Evolutionary conservation across 2,113 vertebrate species (phyloP), one percentile per base, ranked within the genome.

Genomic region (Antigone vipio): DNA sequence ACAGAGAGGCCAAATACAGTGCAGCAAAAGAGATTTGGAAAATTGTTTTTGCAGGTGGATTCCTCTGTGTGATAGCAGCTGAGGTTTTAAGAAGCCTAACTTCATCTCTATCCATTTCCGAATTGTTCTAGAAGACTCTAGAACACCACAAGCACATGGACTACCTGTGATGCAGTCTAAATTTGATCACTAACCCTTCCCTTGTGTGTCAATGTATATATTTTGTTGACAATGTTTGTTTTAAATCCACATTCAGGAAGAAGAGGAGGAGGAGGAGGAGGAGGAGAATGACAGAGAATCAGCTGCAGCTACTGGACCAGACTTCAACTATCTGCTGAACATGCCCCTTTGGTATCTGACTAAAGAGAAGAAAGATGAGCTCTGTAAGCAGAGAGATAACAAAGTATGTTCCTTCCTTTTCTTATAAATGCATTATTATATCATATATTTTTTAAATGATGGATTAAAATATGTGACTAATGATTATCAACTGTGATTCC

Each of bases 271-370:
- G 53, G 98, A 96, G 34, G 97, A 95, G 44, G 97, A 98, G 24
- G 97, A 95, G 9, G 97, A 98, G 32, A 97, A 94, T 13, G 98
- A 95, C 45, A 93, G 94, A 35, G 98, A 98, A 56, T 35, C 98
- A 29, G 58, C 83, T 56, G 45, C 97, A 53, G 90, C 94, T n/a
- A 66, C 95, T 2, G 99, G 99, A 9, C 99, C 99, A 2, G 99
- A 99, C 93, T 99, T 99, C 96, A 99, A 99, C 96, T 99, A 99
- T 90, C 98, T 99, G 68, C 98, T 99, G 26, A 99, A 98, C 93
- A 99, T 99, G 99, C 99, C 99, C 71, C 99, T 99, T 94, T 99
- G 99, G 99, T 99, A 98, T 94, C 94, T 99, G 90, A 99, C 98
- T 52, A 99, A 99, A 80, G 99, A 99, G 88, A 99, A 99, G 98